Base-by-base conservation (phyloP, 2,888 invertebrate species). In the Hedychridium roseum region DNA sequence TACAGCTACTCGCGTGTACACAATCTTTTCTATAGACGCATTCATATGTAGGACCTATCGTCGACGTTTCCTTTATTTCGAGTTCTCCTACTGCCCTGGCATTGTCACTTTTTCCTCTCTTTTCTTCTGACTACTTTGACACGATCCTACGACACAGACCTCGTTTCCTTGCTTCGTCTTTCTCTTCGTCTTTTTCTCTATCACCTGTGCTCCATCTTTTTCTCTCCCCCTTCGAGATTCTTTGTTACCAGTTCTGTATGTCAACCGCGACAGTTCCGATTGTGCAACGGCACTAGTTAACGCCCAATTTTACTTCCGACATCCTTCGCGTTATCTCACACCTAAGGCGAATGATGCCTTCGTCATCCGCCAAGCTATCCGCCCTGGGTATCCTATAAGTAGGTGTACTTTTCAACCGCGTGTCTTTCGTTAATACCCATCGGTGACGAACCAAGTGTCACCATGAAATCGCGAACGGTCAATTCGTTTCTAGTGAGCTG, bases 281-380 rank as follows among this genome's bases (percentile, higher is more conserved):
- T 64, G 63, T 60, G 66, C 47, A 66, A 65, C 41, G 18, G 32
- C 27, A 26, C 21, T 20, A 43, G 59, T 57, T 44, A 44, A 62
- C 68, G 45, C 68, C 68, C 53, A 58, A 48, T 63, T 68, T 70
- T 62, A 60, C 70, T 55, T 63, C 63, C 12, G 26, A 18, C n/a
- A n/a, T 37, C 30, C 26, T 21, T 43, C 43, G 37, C 51, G 51
- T 64, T 62, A 68, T 66, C 68, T 36, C 45, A 42, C 43, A 50
- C 46, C 54, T 52, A 60, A 58, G 42, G 32, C 45, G 61, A 43
- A 7, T 18, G 40, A 51, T 12, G 18, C 11, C 31, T 43, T n/a
- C n/a, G 36, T 37, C 47, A 34, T 46, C 44, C 34, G 54, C 43
- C n/a, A 54, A 54, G 54, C 57, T 53, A 45, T 48, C 44, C 44